Evolutionary conservation across 2,888 invertebrate species (phyloP).

Genomic region (Eledone cirrhosa): DNA sequence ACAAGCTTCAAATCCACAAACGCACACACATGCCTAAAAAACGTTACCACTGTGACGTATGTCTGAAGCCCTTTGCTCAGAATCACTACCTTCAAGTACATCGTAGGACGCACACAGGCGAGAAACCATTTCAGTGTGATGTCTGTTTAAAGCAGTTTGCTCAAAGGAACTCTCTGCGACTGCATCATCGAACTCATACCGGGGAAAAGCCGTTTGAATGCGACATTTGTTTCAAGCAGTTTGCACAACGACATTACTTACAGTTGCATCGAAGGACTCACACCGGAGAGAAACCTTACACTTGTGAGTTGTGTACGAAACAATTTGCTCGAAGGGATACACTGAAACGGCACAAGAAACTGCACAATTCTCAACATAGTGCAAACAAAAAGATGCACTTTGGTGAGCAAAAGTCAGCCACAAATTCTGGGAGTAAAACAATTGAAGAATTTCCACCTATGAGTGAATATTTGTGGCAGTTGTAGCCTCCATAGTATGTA

Average conservation of each 20-base stretch:
- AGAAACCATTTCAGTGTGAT: conserved; percentile 8
- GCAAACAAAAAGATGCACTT: too few species aligned
- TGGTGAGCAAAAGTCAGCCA: too few species aligned
- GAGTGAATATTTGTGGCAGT: conserved; percentile 20
- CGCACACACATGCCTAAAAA: conserved; percentile 23
- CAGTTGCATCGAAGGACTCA: neutral
- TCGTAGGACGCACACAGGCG: neutral
- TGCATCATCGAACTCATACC: neutral
- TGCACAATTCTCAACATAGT: too few species aligned
- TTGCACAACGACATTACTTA: conserved; percentile 18
- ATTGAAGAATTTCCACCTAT: conserved; percentile 21
- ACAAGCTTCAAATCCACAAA: conserved; percentile 20
- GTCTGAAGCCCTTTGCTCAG: conserved; percentile 8
- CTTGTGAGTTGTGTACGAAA: conserved; percentile 15
- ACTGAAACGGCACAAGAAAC: too few species aligned
- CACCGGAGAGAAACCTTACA: neutral
- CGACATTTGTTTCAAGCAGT: conserved; percentile 22
- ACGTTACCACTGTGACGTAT: conserved; percentile 11
- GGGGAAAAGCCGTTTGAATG: conserved; percentile 11
- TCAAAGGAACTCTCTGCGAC: neutral
- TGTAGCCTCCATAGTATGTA: neutral
- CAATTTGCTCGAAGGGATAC: conserved; percentile 3
- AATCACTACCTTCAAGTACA: conserved; percentile 14
- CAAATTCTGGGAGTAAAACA: neutral
- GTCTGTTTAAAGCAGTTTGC: conserved; percentile 21